These are phyloP conservation scores for Drosophila dives DNA, from an alignment of 2,888 invertebrate genomes.

Conservation along the genomic window DNA sequence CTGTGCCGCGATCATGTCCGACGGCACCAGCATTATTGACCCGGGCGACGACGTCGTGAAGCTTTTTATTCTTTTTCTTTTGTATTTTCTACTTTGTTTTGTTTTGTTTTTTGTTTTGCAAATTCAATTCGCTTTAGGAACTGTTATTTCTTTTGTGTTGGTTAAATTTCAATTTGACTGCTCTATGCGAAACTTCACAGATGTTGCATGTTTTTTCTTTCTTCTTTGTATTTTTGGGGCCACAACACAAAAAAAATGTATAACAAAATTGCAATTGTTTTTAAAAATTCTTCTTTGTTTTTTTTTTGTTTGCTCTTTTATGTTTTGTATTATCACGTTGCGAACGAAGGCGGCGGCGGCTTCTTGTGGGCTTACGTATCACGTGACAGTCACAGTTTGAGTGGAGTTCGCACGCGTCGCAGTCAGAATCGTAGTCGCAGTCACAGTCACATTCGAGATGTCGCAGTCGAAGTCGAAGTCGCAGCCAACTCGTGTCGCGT, in stretches of 20 bases:
- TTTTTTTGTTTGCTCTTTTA: neutral
- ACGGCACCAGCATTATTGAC: conserved; percentile 93
- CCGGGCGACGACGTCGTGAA: conserved; percentile 59
- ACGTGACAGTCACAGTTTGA: conserved; percentile 36
- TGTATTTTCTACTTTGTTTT: neutral
- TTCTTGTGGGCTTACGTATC: conserved; percentile 27
- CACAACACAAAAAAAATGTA: conserved; percentile 28
- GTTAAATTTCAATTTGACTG: neutral
- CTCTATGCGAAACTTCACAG: neutral
- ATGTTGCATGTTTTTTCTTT: neutral
- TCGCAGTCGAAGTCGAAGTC: conserved; percentile 39
- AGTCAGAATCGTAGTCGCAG: conserved; percentile 38
- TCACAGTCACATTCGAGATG: conserved; percentile 18
- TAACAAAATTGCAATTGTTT: conserved; percentile 47
- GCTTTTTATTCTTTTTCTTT: conserved; percentile 6
- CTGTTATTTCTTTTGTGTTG: conserved; percentile 16
- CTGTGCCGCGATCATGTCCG: conserved; percentile 97
- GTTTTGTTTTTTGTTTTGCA: conserved; percentile 1
- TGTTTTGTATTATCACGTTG: conserved; percentile 6
- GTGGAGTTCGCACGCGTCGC: conserved; percentile 27
- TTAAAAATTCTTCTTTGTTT: neutral
- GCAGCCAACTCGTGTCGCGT: conserved; percentile 76
- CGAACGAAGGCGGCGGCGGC: conserved; percentile 22
- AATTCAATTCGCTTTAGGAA: conserved; percentile 6
- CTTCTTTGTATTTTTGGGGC: neutral